Conservation (phyloP, 1,140 invertebrate genomes). For the Arctopsyche grandis region DNA sequence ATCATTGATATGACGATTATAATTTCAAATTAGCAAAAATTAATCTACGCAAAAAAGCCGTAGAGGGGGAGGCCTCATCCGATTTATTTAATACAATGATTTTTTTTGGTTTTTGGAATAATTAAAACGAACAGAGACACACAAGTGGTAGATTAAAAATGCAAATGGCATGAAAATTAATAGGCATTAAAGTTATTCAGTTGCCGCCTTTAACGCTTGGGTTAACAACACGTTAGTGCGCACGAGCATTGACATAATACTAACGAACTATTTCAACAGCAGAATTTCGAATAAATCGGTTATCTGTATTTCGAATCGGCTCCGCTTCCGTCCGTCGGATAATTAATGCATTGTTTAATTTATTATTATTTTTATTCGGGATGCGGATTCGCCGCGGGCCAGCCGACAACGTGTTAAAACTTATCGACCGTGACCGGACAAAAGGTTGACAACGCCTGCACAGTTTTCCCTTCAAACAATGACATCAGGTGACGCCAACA, state of each 20-base stretch:
- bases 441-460: background rate
- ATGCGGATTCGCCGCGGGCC: too few relatives aligned
- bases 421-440: background rate
- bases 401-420: background rate
- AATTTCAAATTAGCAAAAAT: background rate
- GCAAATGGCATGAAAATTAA: conserved; percentile 53
- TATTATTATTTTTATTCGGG: conserved; percentile 10
- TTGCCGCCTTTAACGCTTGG: conserved; percentile 48
- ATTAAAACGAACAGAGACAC: background rate
- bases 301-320: conserved; percentile 50
- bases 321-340: conserved; percentile 45
- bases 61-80: too few relatives aligned
- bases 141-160: conserved; percentile 50
- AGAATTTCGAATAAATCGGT: conserved; percentile 51
- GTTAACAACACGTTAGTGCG: conserved; percentile 4
- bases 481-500: background rate
- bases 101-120: too few relatives aligned
- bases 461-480: background rate
- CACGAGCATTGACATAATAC: conserved; percentile 18
- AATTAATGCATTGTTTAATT: conserved; percentile 26
- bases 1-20: background rate
- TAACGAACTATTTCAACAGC: conserved; percentile 35
- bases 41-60: too few relatives aligned
- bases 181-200: conserved; percentile 53
- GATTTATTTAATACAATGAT: too few relatives aligned